Base-by-base conservation (phyloP, 1,140 invertebrate species). In the Hyles euphorbiae region DNA sequence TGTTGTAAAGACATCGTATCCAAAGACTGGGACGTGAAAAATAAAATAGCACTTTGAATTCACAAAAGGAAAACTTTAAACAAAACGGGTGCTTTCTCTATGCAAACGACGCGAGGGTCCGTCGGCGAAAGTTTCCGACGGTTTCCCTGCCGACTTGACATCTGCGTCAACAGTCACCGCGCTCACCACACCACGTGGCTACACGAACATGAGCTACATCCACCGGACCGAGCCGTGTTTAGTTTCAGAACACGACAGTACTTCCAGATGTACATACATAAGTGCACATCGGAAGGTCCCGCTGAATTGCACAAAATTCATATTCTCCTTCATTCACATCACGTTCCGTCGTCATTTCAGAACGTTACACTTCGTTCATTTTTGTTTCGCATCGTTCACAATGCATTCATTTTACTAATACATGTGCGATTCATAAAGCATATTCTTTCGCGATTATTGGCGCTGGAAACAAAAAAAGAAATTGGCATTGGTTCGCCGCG, bases 21-120 rank as follows among this genome's bases (percentile, higher is more conserved):
- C 46, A 58, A 61, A 60, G 55, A 57, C 55, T 45, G 44, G n/a
- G 49, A 44, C 43, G 44, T 56, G 53, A 52, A 74, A 74, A 62
- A 78, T 76, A 78, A 77, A 76, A 72, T 66, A 65, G 63, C 70
- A 73, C 66, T 76, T 76, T 70, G 65, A 63, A 74, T 73, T 72
- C 67, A 78, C 68, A 75, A 77, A 78, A 72, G 74, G 67, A 74
- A 74, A 77, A 82, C 66, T 74, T 78, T 74, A 68, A 73, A 77
- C 75, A 74, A 77, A 71, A 76, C 65, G 61, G 46, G 53, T 62
- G 78, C 75, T 83, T 86, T 85, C 80, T 81, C 73, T 82, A 87
- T 82, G 81, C 79, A 83, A 86, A 81, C 80, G 76, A 78, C 60
- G 2, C 44, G 49, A 51, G 51, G 58, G 64, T 60, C 60, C 64